Evolutionary conservation across 2,113 vertebrate genomes (phyloP), one percentile per base, ranked within the genome.

Genomic region (Spheniscus mendiculus): DNA sequence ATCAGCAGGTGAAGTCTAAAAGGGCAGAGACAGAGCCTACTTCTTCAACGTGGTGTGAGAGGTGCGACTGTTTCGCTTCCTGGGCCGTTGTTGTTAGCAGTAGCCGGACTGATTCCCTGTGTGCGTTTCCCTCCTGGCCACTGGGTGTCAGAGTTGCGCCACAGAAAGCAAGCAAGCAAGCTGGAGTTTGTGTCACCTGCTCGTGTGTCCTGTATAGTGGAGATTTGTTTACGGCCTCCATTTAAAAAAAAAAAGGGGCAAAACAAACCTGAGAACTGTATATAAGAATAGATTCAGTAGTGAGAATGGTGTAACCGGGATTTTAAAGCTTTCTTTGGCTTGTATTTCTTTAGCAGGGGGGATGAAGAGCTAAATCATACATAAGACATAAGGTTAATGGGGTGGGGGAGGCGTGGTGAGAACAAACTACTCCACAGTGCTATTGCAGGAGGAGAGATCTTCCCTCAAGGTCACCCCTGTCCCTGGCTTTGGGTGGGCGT

Each of bases 141-240:
- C 94, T 17, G 71, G 93, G 93, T 93, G 95, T 93, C 97, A 95
- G 73, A 6, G 56, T 22, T 87, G 91, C 15, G 74, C 91, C 74
- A 1, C 55, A 34, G 70, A 58, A 78, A 13, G 50, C 5, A 42
- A 10, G 65, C 3, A 5, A 7, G 65, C 3, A 5, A 8, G 15
- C 14, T 2, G 29, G 0, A 2, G 11, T 30, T 59, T 8, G 0
- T 18, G 36, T 40, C 63, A 7, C 86, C 26, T 55, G 4, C 3
- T 20, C 9, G 38, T 34, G 72, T 44, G 72, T 29, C 25, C 61
- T 32, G 14, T 3, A 3, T 3, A 23, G 66, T 27, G 47, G 59
- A 82, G 38, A 30, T 70, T 15, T 7, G 4, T 55, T 40, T 30
- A 14, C 6, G 34, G 67, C 58, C 27, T 53, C 27, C 3, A 2